phyloP scores from a whole-genome alignment of 30 jellyfish, hydroid and myxozoan species.

The Cassiopea xamachana region DNA sequence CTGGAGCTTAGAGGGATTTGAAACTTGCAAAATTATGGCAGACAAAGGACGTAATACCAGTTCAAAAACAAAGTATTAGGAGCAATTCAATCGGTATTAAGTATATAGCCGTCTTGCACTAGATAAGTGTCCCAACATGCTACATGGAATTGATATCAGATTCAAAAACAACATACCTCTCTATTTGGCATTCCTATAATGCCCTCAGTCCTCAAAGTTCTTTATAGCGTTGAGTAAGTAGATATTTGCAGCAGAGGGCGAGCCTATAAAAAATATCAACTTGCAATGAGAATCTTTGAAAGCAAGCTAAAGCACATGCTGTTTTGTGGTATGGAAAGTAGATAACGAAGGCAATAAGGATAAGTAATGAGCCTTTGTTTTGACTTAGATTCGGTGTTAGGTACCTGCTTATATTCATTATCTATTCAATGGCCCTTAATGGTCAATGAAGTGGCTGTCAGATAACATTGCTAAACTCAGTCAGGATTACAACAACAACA shows the following conservation, averaged over 20 bases:
- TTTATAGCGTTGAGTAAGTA: not conserved
- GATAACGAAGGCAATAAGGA: not conserved
- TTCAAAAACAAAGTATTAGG: too few species aligned
- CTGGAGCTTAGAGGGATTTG: too few species aligned
- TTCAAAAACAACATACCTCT: not conserved
- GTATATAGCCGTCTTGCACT: not conserved
- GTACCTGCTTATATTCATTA: constrained; percentile 33
- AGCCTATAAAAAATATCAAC: not conserved
- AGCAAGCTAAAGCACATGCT: constrained; percentile 58
- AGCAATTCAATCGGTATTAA: not conserved
- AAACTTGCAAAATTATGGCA: too few species aligned
- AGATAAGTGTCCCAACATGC: not conserved
- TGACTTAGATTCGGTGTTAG: not conserved
- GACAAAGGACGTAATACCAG: too few species aligned
- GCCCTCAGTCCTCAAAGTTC: not conserved
- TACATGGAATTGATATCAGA: not conserved
- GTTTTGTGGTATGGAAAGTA: constrained; percentile 22
- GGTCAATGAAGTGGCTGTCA: not conserved
- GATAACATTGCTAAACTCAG: not conserved
- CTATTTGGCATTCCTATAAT: not conserved
- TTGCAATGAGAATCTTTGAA: constrained; percentile 16
- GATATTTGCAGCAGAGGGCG: not conserved
- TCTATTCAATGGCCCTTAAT: not conserved
- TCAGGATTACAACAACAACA: too few species aligned
- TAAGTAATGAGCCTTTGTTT: constrained; percentile 22